Conservation (phyloP, 2,797 vertebrate species). For the Taeniopygia guttata region DNA sequence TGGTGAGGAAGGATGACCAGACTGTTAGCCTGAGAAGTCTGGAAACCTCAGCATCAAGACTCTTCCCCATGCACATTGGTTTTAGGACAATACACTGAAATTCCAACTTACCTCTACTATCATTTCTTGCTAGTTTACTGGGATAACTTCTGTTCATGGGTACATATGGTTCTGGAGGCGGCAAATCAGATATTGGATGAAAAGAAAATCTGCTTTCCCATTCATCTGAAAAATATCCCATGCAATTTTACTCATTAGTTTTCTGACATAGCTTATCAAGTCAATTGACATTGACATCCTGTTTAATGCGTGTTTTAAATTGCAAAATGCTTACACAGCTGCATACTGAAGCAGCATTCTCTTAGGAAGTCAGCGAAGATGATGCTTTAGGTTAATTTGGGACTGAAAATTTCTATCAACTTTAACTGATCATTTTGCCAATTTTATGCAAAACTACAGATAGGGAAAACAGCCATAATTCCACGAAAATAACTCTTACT, state of each 20-base stretch:
- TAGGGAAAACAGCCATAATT: background rate
- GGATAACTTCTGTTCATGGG: conserved; percentile 89
- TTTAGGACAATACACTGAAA: background rate
- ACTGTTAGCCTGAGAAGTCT: background rate
- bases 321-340: background rate
- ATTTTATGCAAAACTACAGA: background rate
- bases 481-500: background rate
- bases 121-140: conserved; percentile 87
- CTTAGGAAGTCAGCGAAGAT: background rate
- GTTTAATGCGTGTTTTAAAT: background rate
- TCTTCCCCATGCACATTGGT: background rate
- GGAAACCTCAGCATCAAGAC: background rate
- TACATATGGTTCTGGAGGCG: conserved; percentile 91
- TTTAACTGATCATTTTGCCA: background rate
- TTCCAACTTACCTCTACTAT: conserved; percentile 82
- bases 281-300: background rate
- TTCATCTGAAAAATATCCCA: conserved; percentile 81
- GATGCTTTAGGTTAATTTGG: background rate
- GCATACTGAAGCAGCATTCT: background rate
- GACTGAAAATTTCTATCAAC: background rate
- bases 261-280: background rate
- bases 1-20: background rate
- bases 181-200: conserved; percentile 91
- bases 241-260: background rate
- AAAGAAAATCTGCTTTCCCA: conserved; percentile 94